Evolutionary conservation across 2,797 vertebrate genomes (phyloP), one percentile per base, ranked within the genome.

Genomic region (Galagoides demidoff): DNA sequence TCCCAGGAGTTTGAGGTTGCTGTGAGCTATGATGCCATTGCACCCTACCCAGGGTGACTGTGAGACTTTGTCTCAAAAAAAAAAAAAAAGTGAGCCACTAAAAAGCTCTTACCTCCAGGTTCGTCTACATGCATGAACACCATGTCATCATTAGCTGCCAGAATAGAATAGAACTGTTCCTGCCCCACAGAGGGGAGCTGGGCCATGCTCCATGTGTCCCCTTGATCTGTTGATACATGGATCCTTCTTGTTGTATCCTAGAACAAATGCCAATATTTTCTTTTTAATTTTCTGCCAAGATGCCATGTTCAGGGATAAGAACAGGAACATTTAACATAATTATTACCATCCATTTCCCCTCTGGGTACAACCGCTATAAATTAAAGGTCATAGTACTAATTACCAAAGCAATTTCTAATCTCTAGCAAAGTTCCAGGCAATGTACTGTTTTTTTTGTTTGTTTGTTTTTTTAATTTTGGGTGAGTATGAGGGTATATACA

Each of bases 81-180:
- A 49, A 49, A 52, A 52, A 52, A 55, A 90, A 31, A n/a, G 7
- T 2, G 22, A 17, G 39, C 29, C 49, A 34, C n/a, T 19, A 25
- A 34, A 52, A 3, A 52, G 63, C 37, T 97, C 99, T 98, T 82
- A 99, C 99, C 99, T 85, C 99, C 99, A 1, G 99, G 99, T 71
- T 99, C 99, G 9, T 99, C 99, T 0, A 99, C 99, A 23, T 99
- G 99, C 99, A 99, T 99, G 98, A 99, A 99, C 16, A 99, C 99
- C 99, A 99, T 99, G 92, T 99, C 99, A 0, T 99, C 98, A 7
- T 99, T 99, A 0, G 99, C 99, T 11, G 99, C 99, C 96, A 99
- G 98, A 97, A 99, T 99, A 74, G 99, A 99, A 96, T 99, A 99
- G 96, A 99, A 99, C 95, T 99, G 99, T 87, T 99, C 99, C 23